Evolutionary conservation across 2,113 vertebrate species (phyloP).

Genomic region (Larimichthys crocea): DNA sequence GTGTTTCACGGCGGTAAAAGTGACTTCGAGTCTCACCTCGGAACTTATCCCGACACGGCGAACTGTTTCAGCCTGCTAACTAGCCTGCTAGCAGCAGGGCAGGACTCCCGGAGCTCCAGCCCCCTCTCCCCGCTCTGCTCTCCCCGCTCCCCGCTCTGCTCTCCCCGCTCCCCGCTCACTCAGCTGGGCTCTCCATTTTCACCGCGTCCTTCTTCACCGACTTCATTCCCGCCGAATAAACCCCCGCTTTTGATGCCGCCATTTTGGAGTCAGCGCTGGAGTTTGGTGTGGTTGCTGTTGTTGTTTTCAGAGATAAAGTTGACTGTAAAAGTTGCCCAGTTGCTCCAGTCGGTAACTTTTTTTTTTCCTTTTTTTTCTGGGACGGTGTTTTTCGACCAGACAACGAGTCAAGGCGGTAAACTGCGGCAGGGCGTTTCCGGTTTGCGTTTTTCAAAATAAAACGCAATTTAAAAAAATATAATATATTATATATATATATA

Average conservation of each 20-base stretch:
- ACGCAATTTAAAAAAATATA: background rate
- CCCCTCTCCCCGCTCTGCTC: slow-evolving; percentile 76
- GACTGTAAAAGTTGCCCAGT: slow-evolving; percentile 19
- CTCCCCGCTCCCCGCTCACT: slow-evolving; percentile 53
- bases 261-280: background rate
- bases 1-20: background rate
- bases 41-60: slow-evolving; percentile 43
- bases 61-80: slow-evolving; percentile 57
- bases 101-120: slow-evolving; percentile 78
- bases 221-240: slow-evolving; percentile 51
- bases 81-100: slow-evolving; percentile 75
- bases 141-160: background rate
- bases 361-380: background rate
- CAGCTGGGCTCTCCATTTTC: slow-evolving; percentile 85
- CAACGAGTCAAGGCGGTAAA: background rate
- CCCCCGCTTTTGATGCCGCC: background rate
- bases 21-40: slow-evolving; percentile 57
- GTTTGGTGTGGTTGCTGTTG: background rate
- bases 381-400: slow-evolving; percentile 71
- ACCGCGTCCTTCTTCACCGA: slow-evolving; percentile 69
- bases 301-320: background rate
- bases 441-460: slow-evolving; percentile 54
- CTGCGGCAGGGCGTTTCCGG: background rate
- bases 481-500: no score
- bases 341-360: slow-evolving; percentile 17